Conservation (phyloP, 2,797 vertebrate genomes). For the Phrynocephalus forsythii region DNA sequence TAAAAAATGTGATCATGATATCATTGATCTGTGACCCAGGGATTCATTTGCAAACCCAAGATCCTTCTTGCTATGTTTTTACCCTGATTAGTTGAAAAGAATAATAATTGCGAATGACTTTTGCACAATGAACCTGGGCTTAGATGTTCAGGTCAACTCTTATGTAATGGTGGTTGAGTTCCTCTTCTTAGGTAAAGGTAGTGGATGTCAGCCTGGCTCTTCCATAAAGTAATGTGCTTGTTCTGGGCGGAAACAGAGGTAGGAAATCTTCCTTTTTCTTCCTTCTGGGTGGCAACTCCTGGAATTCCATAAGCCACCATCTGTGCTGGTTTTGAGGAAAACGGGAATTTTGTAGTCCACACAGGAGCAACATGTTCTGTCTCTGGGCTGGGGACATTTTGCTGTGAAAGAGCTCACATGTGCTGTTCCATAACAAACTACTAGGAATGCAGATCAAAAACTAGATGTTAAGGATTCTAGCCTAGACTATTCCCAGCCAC, state of each 20-base stretch:
- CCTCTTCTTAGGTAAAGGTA: conserved; percentile 28
- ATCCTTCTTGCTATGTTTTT: not conserved
- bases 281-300: too few relatives aligned
- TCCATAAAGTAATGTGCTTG: not conserved
- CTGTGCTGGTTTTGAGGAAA: too few relatives aligned
- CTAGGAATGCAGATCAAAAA: not conserved
- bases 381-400: not conserved
- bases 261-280: too few relatives aligned
- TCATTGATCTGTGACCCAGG: not conserved
- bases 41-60: not conserved
- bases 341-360: too few relatives aligned
- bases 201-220: not conserved
- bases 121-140: conserved; percentile 19
- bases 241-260: not conserved
- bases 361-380: too few relatives aligned
- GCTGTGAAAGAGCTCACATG: not conserved
- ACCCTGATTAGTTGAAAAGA: not conserved
- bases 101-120: conserved; percentile 21
- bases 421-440: not conserved
- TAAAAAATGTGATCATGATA: not conserved
- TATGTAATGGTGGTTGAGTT: not conserved
- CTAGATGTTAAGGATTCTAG: not conserved
- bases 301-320: too few relatives aligned
- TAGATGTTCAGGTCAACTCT: not conserved
- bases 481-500: not conserved